Evolutionary conservation across 2,113 vertebrate genomes (phyloP).

Genomic region (Gnathonemus echidnorhynchus): DNA sequence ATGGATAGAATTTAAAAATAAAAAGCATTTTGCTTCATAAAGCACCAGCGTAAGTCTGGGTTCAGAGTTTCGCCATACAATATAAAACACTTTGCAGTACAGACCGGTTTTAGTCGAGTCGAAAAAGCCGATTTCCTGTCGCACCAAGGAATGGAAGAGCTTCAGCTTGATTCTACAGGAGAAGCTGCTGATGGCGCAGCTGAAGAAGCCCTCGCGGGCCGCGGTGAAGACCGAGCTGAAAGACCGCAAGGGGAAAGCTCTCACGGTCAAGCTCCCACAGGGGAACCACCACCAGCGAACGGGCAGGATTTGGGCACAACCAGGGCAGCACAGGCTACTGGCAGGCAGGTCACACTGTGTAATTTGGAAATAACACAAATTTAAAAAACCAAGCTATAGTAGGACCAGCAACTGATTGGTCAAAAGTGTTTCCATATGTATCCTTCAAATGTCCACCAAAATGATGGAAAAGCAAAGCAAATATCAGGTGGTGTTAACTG

Average conservation of each 20-base stretch:
- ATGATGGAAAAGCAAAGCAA: not conserved
- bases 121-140: conserved; percentile 60
- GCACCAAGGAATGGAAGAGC: conserved; percentile 49
- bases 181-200: conserved; percentile 46
- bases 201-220: conserved; percentile 52
- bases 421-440: not conserved
- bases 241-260: not conserved
- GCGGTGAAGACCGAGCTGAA: conserved; percentile 50
- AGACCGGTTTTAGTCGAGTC: conserved; percentile 54
- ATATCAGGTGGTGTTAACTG: not conserved
- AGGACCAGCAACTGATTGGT: not conserved
- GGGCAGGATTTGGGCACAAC: not conserved
- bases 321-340: not conserved
- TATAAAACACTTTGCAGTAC: not conserved
- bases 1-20: not conserved
- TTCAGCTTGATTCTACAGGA: conserved; percentile 42
- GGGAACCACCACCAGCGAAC: not conserved
- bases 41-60: not conserved
- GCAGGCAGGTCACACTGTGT: not conserved
- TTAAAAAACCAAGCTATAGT: not conserved
- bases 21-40: not conserved
- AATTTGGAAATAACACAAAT: not conserved
- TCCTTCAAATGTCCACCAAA: not conserved
- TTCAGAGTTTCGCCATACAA: not conserved
- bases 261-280: not conserved